Base-by-base conservation (phyloP, 2,797 vertebrate species). In the Argyrosomus regius region DNA sequence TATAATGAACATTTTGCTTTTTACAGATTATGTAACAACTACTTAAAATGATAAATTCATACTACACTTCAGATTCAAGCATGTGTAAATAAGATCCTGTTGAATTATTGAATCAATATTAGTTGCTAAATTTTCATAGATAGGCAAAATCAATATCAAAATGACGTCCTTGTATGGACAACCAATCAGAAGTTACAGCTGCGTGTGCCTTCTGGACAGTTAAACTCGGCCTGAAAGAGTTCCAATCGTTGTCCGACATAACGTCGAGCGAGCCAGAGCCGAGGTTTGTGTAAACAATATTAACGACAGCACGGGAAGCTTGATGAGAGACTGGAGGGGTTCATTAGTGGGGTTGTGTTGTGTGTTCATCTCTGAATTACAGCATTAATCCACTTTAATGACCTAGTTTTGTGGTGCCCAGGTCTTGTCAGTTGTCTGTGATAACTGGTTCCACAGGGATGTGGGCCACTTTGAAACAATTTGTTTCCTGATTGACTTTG, bases 341-440 rank as follows among this genome's bases (percentile, higher is more conserved):
- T 85, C 77, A 87, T 89, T 87, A 87, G 75, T 48, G 83, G 66
- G 76, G 78, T 84, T 74, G 81, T 76, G 77, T 85, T 91, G 85
- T 85, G 83, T 87, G 86, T 88, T 91, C 84, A 73, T 80, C 84
- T 88, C 83, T 66, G 86, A 92, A 92, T 89, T 89, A 91, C 89
- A 89, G 80, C 86, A 93, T 93, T 91, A 93, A 94, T 94, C 89
- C 88, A 92, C 82, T 92, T 93, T 90, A 93, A 93, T 90, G 89
- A 91, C 91, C 93, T 81, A 93, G 84, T 94, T 94, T 87, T 87
- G 77, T 87, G 83, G 85, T 70, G 41, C 85, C 85, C 85, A 72
- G 86, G 87, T 90, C 90, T 91, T 91, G 85, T 91, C 86, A 83
- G 78, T 87, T 80, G 85, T 89, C 86, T 94, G 87, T 85, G 90